A percentile compares a stretch with the other conserved stretches of the same genome.
Conservation (phyloP, 2,113 vertebrate species). For the Scomber japonicus region DNA sequence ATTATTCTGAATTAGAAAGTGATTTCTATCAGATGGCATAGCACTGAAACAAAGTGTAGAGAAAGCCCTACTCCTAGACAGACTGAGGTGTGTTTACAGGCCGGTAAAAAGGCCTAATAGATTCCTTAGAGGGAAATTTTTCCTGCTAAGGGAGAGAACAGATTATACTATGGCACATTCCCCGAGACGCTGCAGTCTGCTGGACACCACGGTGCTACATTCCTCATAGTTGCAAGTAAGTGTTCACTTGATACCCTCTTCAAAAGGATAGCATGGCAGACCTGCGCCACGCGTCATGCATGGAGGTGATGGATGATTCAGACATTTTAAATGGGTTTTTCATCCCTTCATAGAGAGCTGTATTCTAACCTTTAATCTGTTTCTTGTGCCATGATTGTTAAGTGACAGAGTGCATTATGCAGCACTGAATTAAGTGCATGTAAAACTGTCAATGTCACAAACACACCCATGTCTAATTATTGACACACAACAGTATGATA, state of each 20-base stretch:
- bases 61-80: slow-evolving; percentile 1
- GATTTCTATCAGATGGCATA: slow-evolving; percentile 3
- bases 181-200: slow-evolving; percentile 55
- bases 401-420: slow-evolving; percentile 32
- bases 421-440: slow-evolving; percentile 35
- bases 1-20: neutral
- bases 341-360: slow-evolving; percentile 9
- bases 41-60: slow-evolving; percentile 11
- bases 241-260: slow-evolving; percentile 69
- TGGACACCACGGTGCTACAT: slow-evolving; percentile 69
- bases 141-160: slow-evolving; percentile 44
- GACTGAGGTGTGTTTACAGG: slow-evolving; percentile 55
- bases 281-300: slow-evolving; percentile 64
- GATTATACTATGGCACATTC: slow-evolving; percentile 64
- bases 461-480: slow-evolving; percentile 49
- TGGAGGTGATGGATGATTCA: slow-evolving; percentile 67
- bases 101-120: slow-evolving; percentile 39
- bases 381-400: slow-evolving; percentile 24
- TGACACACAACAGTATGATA: slow-evolving; percentile 62
- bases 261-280: slow-evolving; percentile 50
- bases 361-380: slow-evolving; percentile 32
- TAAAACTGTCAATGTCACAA: slow-evolving; percentile 57
- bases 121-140: slow-evolving; percentile 30
- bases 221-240: slow-evolving; percentile 67
- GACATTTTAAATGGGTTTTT: slow-evolving; percentile 22